phyloP scores from a whole-genome alignment of 1,140 invertebrate genomes.

The Heterodera schachtii region DNA sequence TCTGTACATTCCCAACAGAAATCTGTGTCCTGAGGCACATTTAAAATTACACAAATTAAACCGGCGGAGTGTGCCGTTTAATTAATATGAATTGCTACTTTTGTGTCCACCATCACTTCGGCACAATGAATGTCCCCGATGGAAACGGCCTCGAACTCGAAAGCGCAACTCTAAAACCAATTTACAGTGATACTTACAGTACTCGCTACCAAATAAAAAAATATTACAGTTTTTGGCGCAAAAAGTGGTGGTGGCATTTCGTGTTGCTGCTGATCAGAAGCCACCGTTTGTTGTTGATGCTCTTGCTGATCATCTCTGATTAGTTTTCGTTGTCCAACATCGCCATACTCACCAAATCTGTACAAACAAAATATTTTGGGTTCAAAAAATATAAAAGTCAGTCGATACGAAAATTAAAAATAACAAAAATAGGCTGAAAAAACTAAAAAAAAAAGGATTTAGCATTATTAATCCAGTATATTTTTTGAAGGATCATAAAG shows the following conservation, averaged over 20 bases:
- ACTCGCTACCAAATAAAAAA: background rate
- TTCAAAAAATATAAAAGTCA: too few species aligned
- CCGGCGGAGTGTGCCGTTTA: too few species aligned
- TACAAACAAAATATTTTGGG: background rate
- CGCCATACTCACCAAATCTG: constrained; percentile 41
- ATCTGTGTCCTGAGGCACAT: too few species aligned
- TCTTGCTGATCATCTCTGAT: background rate
- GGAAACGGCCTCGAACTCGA: constrained; percentile 54
- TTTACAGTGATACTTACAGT: background rate
- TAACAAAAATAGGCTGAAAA: too few species aligned
- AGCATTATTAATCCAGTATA: too few species aligned
- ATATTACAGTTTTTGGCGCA: constrained; percentile 18
- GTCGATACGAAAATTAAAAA: too few species aligned
- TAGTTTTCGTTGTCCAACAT: constrained; percentile 39
- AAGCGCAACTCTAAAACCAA: constrained; percentile 35
- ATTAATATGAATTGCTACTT: background rate
- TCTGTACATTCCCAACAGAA: constrained; percentile 51
- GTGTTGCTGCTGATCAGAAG: background rate
- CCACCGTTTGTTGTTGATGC: too few species aligned
- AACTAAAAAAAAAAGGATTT: too few species aligned
- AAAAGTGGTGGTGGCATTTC: constrained; percentile 21
- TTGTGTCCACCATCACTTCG: constrained; percentile 44
- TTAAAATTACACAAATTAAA: too few species aligned
- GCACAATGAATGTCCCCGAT: constrained; percentile 45
- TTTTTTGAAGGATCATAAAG: background rate